These are phyloP conservation scores for Melolontha melolontha DNA, from an alignment of 2,888 invertebrate species.

Conservation along the genomic window DNA sequence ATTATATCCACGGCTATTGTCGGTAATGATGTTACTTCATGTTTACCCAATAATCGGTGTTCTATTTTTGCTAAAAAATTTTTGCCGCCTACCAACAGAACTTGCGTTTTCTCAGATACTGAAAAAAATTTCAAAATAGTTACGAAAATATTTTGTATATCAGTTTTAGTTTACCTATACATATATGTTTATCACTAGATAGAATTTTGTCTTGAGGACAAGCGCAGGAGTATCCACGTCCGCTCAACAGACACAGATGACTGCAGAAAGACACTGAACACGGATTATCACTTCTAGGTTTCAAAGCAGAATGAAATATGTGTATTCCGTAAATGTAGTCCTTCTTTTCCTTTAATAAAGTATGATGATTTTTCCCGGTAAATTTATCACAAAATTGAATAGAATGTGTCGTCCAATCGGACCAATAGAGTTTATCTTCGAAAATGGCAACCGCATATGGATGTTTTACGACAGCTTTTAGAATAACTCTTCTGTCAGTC, in stretches of 20 bases:
- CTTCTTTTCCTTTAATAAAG: slow-evolving; percentile 68
- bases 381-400: slow-evolving; percentile 84
- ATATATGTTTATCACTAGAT: slow-evolving; percentile 68
- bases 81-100: slow-evolving; percentile 71
- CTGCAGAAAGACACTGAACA: slow-evolving; percentile 76
- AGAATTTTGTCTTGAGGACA: slow-evolving; percentile 82
- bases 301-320: slow-evolving; percentile 79
- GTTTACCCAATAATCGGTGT: slow-evolving; percentile 76
- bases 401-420: slow-evolving; percentile 84
- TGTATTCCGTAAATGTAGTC: slow-evolving; percentile 74
- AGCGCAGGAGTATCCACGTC: slow-evolving; percentile 74
- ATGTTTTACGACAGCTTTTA: slow-evolving; percentile 76
- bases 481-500: slow-evolving; percentile 72
- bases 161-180: slow-evolving; percentile 67
- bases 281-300: slow-evolving; percentile 70
- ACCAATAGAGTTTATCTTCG: slow-evolving; percentile 91
- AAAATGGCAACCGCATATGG: slow-evolving; percentile 89
- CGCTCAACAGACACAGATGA: slow-evolving; percentile 81
- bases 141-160: too few relatives aligned
- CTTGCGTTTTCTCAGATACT: slow-evolving; percentile 62
- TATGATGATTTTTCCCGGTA: slow-evolving; percentile 73
- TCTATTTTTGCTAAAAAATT: slow-evolving; percentile 72
- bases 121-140: slow-evolving; percentile 4
- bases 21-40: slow-evolving; percentile 65
- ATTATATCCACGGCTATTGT: slow-evolving; percentile 69